Conservation (phyloP, 2,113 vertebrate genomes). For the Pelodiscus sinensis region DNA sequence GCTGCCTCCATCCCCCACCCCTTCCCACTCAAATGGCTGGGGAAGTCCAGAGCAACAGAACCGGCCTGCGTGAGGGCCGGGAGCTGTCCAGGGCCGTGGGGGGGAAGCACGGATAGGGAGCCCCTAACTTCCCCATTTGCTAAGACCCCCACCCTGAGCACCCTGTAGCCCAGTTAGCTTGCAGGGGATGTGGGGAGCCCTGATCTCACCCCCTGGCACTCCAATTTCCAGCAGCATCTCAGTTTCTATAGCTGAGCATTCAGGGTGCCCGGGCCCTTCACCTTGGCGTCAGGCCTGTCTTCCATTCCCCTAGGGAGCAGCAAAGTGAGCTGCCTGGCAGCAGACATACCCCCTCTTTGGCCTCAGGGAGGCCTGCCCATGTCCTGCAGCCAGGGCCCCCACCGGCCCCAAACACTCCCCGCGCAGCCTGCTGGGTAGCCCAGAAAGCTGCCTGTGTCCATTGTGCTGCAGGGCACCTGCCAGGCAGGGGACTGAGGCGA, state of each 20-base stretch:
- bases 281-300: neutral
- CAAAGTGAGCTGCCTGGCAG: too few relatives aligned
- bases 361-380: too few relatives aligned
- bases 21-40: neutral
- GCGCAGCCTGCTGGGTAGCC: too few relatives aligned
- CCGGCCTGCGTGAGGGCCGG: neutral
- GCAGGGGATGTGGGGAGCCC: too few relatives aligned
- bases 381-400: too few relatives aligned
- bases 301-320: neutral
- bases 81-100: neutral
- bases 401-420: too few relatives aligned
- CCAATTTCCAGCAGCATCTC: too few relatives aligned
- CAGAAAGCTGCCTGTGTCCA: too few relatives aligned
- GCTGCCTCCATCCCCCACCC: neutral
- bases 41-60: too few relatives aligned
- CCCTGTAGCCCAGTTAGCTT: neutral
- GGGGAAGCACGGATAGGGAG: neutral
- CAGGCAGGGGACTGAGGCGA: too few relatives aligned
- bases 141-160: neutral
- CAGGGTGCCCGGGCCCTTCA: neutral
- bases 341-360: too few relatives aligned
- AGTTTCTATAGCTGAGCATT: neutral
- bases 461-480: too few relatives aligned
- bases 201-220: neutral
- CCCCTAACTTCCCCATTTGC: neutral